Evolutionary conservation across 1,140 invertebrate species (phyloP).

Genomic region (Carposina sasakii): DNA sequence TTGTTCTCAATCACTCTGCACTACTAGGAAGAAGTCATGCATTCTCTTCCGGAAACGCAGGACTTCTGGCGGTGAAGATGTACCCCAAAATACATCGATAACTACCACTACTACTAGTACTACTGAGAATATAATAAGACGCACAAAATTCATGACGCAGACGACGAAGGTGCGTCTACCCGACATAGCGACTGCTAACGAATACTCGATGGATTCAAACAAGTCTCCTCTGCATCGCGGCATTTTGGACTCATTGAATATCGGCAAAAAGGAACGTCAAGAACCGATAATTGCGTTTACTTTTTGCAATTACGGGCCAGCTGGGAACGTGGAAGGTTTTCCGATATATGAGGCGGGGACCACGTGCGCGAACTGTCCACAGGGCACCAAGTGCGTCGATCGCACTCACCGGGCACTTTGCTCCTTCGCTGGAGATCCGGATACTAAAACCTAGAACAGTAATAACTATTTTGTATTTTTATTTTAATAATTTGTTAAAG

Average conservation of each 20-base stretch:
- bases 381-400: slow-evolving; percentile 48
- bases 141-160: slow-evolving; percentile 43
- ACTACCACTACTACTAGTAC: slow-evolving; percentile 25
- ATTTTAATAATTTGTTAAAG: not conserved
- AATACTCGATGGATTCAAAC: slow-evolving; percentile 7
- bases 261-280: slow-evolving; percentile 27
- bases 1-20: slow-evolving; percentile 58
- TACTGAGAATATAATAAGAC: slow-evolving; percentile 34
- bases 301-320: slow-evolving; percentile 62
- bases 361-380: slow-evolving; percentile 52
- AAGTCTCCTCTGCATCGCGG: slow-evolving; percentile 48
- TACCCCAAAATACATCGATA: not conserved
- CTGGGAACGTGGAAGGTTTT: slow-evolving; percentile 59
- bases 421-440: slow-evolving; percentile 47
- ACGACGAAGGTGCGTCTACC: slow-evolving; percentile 22
- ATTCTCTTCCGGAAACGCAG: slow-evolving; percentile 39
- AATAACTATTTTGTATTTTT: not conserved
- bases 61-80: slow-evolving; percentile 1
- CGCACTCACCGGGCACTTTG: slow-evolving; percentile 52
- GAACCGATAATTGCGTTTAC: slow-evolving; percentile 51
- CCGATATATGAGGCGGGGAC: slow-evolving; percentile 55
- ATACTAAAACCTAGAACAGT: slow-evolving; percentile 8
- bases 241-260: slow-evolving; percentile 20
- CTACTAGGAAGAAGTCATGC: slow-evolving; percentile 43
- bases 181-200: slow-evolving; percentile 32